Evolutionary conservation across 2,113 vertebrate genomes (phyloP).

Genomic region (Nestor notabilis): DNA sequence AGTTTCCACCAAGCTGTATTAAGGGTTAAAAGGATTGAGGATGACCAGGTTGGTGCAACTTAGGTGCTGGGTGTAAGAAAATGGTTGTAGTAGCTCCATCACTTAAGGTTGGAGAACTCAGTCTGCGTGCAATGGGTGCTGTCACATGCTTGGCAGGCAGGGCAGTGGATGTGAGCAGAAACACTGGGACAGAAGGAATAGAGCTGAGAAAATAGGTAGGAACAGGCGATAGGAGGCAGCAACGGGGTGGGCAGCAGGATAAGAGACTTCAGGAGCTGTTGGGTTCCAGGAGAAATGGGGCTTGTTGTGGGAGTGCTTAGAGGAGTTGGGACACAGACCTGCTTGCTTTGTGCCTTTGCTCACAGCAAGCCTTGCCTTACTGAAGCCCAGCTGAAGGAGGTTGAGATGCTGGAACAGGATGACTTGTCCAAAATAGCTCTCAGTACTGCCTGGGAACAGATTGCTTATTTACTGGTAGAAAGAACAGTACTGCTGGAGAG

Average conservation of each 20-base stretch:
- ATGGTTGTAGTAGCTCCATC: not conserved
- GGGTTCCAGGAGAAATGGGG: not conserved
- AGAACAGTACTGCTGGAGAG: constrained; percentile 79
- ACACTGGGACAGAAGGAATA: not conserved
- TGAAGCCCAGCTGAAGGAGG: constrained; percentile 87
- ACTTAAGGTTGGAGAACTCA: not conserved
- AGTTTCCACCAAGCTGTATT: not conserved
- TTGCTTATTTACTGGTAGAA: constrained; percentile 85
- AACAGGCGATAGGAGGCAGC: not conserved
- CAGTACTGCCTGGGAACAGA: constrained; percentile 84
- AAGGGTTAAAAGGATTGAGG: not conserved
- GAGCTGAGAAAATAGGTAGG: not conserved
- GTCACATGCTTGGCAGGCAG: not conserved
- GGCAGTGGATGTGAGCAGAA: not conserved
- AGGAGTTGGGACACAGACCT: not conserved
- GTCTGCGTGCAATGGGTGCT: not conserved
- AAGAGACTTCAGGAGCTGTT: not conserved
- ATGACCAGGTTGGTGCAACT: not conserved
- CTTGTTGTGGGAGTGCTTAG: not conserved
- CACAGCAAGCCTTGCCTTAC: constrained; percentile 5
- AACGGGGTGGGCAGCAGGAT: not conserved
- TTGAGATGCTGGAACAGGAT: constrained; percentile 86
- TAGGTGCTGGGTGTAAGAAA: not conserved
- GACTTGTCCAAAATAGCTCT: constrained; percentile 80
- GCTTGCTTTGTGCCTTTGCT: not conserved